Base-by-base conservation (phyloP, 2,113 vertebrate genomes). In the Machaerirhynchus nigripectus region DNA sequence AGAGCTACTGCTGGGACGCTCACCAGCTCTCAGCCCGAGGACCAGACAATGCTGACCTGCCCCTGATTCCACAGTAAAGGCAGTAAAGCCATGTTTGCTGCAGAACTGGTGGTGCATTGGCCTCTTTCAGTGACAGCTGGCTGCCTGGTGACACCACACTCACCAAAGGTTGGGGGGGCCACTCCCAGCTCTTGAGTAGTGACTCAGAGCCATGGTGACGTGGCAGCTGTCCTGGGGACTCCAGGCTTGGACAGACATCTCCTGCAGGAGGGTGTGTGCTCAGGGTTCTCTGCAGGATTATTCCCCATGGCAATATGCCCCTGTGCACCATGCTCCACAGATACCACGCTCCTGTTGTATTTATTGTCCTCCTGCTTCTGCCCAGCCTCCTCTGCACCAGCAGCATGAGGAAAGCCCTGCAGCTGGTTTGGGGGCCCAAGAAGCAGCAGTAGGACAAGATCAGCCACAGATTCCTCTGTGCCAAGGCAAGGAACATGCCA, bases 101-200 rank as follows among this genome's bases (percentile, higher is more conserved):
- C 68, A 64, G 39, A 80, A 44, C 4, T n/a, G 1, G 2, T 1
- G 0, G 8, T 13, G 27, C 21, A 30, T 9, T 10, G 3, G 22
- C 56, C 27, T 35, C 69, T 56, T 23, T 31, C 3, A 8, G 63
- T 15, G 82, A 11, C 9, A 6, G 28, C 84, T 49, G 71, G 8
- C 35, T 47, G 68, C 37, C 79, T 0, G 0, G 30, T 39, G 53
- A 40, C 24, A 76, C 30, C 33, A 16, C 1, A 3, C 50, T 47
- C 10, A 2, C 33, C 35, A 6, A 37, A 64, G 40, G 4, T 6
- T 9, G 1, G 3, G 4, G 12, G 31, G 35, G 15, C 30, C 78
- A 57, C n/a, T 76, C 37, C 46, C 3, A 1, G 68, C 80, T 60
- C 73, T 26, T 1, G 6, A 40, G 63, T 2, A 0, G 71, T 53